Conservation (phyloP, 2,888 invertebrate species). For the Isotomurus palustris region DNA sequence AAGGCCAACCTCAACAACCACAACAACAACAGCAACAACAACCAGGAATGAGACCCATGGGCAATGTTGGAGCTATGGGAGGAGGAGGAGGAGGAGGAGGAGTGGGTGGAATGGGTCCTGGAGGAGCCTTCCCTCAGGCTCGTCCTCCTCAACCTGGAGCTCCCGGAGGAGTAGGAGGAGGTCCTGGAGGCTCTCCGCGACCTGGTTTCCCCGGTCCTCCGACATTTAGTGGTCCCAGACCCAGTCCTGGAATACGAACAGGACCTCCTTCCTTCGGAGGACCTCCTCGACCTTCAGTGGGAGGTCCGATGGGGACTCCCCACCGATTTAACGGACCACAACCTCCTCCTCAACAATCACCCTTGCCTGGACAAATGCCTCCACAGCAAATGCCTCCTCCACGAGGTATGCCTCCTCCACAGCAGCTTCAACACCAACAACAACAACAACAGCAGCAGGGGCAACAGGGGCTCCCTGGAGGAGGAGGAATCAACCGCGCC, state of each 20-base stretch:
- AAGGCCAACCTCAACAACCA: slow-evolving; percentile 25
- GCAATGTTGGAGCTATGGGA: too few species aligned
- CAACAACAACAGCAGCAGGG: slow-evolving; percentile 22
- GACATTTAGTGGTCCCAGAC: slow-evolving; percentile 44
- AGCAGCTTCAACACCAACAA: slow-evolving; percentile 23
- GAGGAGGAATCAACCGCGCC: background rate
- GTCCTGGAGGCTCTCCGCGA: slow-evolving; percentile 40
- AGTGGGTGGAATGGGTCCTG: too few species aligned
- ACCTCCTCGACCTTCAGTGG: slow-evolving; percentile 40
- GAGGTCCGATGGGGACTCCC: slow-evolving; percentile 45
- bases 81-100: slow-evolving; percentile 18
- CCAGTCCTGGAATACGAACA: slow-evolving; percentile 44
- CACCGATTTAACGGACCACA: slow-evolving; percentile 45
- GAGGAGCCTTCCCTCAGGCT: slow-evolving; percentile 33
- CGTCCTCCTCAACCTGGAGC: slow-evolving; percentile 29
- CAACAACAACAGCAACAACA: too few species aligned
- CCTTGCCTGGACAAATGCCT: slow-evolving; percentile 22
- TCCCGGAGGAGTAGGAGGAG: slow-evolving; percentile 6
- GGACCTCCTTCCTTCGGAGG: slow-evolving; percentile 44
- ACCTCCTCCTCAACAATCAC: slow-evolving; percentile 40
- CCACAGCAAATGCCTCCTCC: slow-evolving; percentile 13
- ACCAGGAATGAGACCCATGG: slow-evolving; percentile 12
- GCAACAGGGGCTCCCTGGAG: slow-evolving; percentile 1
- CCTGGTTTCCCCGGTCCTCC: slow-evolving; percentile 42
- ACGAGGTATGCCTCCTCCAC: too few species aligned